Evolutionary conservation across 2,113 vertebrate genomes (phyloP), one percentile per base, ranked within the genome.

Genomic region (Maccullochella peelii): DNA sequence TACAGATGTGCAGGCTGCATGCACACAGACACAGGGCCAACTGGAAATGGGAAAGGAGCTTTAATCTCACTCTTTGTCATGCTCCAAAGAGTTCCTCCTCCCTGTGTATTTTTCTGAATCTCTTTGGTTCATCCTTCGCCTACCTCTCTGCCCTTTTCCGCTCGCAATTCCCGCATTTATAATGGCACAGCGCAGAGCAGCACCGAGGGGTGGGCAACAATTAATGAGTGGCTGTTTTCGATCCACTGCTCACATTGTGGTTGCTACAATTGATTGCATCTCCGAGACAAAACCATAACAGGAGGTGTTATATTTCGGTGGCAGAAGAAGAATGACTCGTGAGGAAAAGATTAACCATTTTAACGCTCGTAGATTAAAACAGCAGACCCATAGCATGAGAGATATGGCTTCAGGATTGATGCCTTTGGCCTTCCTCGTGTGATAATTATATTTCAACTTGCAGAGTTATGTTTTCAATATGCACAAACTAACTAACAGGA

Each of bases 1-100:
- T 94, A 97, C 89, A 95, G 96, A 93, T 95, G 96, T 93, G 94
- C 95, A 88, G 95, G 96, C 95, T 95, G 96, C 86, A 69, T 77
- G 54, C 86, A 73, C 89, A 59, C 85, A 91, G 83, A 96, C 93
- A 87, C 94, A 88, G 95, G 96, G 95, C 94, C 96, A 96, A 96
- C 94, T 96, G 95, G 94, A 96, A 96, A 96, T 92, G 94, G 93
- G 86, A 88, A 86, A 86, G 89, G 71, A 95, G 95, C 94, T 95
- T 96, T 95, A 82, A 92, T 95, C 93, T 97, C 95, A 94, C 91
- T 93, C 95, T 94, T 93, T 93, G 91, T 94, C 91, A 94, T 84
- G 91, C 91, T 94, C 92, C 91, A 91, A 93, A 94, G 94, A 91
- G 73, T 91, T 89, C 86, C 86, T 86, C 90, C 88, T 93, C 90